Evolutionary conservation across 1,140 invertebrate species (phyloP), one percentile per base, ranked within the genome.

Genomic region (Aphelinus certus): DNA sequence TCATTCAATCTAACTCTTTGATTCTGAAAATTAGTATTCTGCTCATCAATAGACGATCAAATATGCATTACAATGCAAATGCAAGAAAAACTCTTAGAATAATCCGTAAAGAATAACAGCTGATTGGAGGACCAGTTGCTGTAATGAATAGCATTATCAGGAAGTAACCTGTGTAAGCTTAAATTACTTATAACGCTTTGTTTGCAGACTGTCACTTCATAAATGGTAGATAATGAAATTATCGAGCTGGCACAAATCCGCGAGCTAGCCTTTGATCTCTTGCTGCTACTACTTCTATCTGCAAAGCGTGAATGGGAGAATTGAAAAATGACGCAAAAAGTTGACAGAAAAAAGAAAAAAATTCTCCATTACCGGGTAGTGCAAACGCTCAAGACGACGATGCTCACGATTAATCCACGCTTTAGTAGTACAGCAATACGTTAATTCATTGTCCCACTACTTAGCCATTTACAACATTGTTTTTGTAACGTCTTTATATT

Each of bases 191-290:
- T 26, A n/a, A 58, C 56, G 45, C 66, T 46, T 49, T 55, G 56
- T 58, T 57, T 9, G 56, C 26, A 49, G 67, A 2, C 46, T 43
- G 53, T 51, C n/a, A 43, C 64, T 6, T 55, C 64, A 48, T 53
- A 42, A 68, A 68, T 48, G 26, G 3, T 57, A 43, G 57, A 70
- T 70, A 70, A 68, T 68, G 66, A 70, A 70, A 60, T 70, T 70
- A 70, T n/a, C 45, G 56, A 57, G 65, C 43, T 26, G 43, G 57
- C 53, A 47, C 45, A 66, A 55, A 66, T 66, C 42, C 10, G 64
- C 55, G 6, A 66, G 51, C 51, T 2, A 2, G 26, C 43, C 26
- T 55, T 45, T 51, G 7, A 43, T 7, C n/a, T 1, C 2, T 45
- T 43, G 51, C 42, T 55, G 26, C n/a, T 55, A 7, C 62, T 26